Conservation (phyloP, 1,140 invertebrate species). For the Steinernema feltiae region DNA sequence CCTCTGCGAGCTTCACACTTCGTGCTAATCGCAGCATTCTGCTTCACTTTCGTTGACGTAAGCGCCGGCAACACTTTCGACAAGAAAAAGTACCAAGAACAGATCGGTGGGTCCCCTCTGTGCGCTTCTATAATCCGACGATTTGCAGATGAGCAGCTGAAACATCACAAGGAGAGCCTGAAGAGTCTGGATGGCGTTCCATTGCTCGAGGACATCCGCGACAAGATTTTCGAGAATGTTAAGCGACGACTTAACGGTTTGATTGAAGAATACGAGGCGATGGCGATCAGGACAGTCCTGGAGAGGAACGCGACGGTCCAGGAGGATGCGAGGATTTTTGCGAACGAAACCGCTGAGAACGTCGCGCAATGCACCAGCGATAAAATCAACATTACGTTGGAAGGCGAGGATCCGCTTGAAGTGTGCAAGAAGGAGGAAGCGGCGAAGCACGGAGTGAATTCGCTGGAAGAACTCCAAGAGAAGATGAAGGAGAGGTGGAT, state of each 20-base stretch:
- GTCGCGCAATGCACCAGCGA: no score
- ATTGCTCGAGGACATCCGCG: neutral
- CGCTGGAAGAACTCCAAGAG: neutral
- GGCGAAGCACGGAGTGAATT: neutral
- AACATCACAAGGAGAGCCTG: neutral
- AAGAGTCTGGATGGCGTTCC: neutral
- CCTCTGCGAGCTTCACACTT: neutral
- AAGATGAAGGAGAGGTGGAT: neutral
- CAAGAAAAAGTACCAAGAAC: neutral
- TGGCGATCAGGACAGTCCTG: neutral
- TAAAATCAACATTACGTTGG: no score
- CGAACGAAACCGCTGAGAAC: neutral
- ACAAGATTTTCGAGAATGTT: neutral
- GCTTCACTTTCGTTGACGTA: neutral
- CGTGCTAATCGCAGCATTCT: neutral
- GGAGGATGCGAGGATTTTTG: no score
- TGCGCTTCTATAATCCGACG: neutral
- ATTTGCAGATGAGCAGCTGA: neutral
- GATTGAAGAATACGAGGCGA: neutral
- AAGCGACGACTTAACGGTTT: neutral
- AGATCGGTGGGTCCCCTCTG: neutral
- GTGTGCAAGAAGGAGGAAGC: neutral
- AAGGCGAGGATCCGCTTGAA: no score
- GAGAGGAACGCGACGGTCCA: neutral
- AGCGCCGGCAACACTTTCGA: no score